Evolutionary conservation across 2,888 invertebrate species (phyloP), one percentile per base, ranked within the genome.

Genomic region (Icerya purchasi): DNA sequence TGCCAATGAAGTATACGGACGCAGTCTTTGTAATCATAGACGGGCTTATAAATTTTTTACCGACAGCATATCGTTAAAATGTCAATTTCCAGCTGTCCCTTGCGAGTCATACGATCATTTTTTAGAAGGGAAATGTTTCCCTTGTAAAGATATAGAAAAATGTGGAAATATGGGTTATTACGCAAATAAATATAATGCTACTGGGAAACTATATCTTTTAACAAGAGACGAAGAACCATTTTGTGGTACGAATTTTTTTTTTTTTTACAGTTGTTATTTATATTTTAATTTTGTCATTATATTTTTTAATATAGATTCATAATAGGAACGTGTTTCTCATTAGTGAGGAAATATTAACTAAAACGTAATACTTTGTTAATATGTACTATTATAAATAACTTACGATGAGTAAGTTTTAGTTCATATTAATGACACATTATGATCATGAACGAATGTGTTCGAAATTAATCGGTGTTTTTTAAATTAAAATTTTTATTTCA

Each of bases 131-230:
- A 77, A 79, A 61, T 87, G 87, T 68, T 84, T 86, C 68, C 81
- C 82, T 1, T 87, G 86, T 69, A 69, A 72, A 2, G 72, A 73
- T 53, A 64, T 67, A 1, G 72, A 72, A 50, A 72, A 73, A 0
- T 93, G 92, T 70, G 89, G 89, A 49, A 87, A 88, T 69, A 90
- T 93, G 90, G 93, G 93, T 0, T 93, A 90, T 73, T 90, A 90
- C 71, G 87, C 93, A 1, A 86, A 92, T 70, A 76, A 82, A 55
- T 86, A 87, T 0, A 77, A 80, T 2, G 90, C 86, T 0, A 76
- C 88, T 24, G 92, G 92, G 0, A 85, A 86, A 66, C 76, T 92
- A n/a, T 94, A 86, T 69, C 74, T 93, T 54, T 78, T 90, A 2
- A 94, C 94, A 0, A 78, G 91, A 63, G 87, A 89, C 64, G 87